These are phyloP conservation scores for Fopius arisanus DNA, from an alignment of 1,140 invertebrate species.

Conservation along the genomic window DNA sequence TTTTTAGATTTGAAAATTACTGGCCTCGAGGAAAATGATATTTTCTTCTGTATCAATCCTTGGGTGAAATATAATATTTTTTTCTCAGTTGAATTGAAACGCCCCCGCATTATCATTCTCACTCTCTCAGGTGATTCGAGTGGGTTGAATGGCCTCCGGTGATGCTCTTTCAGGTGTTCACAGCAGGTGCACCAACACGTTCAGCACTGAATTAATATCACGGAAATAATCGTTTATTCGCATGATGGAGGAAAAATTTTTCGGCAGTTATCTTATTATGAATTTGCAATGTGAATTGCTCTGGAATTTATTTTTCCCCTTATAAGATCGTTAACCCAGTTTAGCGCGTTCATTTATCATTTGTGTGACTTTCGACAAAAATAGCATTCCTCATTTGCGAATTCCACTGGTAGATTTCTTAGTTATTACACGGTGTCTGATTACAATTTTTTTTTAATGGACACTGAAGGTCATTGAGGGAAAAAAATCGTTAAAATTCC, in stretches of 20 bases:
- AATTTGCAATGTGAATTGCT: not conserved
- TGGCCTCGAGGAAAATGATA: too few species aligned
- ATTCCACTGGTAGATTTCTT: too few species aligned
- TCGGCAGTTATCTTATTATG: not conserved
- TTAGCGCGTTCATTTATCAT: not conserved
- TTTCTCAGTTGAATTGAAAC: not conserved
- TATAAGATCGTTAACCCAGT: not conserved
- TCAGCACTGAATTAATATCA: not conserved
- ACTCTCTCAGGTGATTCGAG: not conserved
- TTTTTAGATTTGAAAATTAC: too few species aligned
- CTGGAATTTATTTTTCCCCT: not conserved
- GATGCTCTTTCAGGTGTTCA: slow-evolving; percentile 15
- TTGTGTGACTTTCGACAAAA: too few species aligned
- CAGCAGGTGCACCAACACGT: slow-evolving; percentile 9
- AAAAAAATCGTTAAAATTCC: too few species aligned
- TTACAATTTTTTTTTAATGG: too few species aligned
- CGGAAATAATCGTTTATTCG: not conserved
- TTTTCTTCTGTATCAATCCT: too few species aligned
- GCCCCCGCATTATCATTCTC: slow-evolving; percentile 3
- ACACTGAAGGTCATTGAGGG: too few species aligned
- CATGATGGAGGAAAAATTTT: not conserved
- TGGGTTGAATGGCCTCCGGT: slow-evolving; percentile 11
- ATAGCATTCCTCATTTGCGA: too few species aligned
- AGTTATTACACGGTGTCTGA: too few species aligned
- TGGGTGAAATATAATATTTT: too few species aligned